Evolutionary conservation across 2,797 vertebrate genomes (phyloP), one percentile per base, ranked within the genome.

Genomic region (Moxostoma hubbsi): DNA sequence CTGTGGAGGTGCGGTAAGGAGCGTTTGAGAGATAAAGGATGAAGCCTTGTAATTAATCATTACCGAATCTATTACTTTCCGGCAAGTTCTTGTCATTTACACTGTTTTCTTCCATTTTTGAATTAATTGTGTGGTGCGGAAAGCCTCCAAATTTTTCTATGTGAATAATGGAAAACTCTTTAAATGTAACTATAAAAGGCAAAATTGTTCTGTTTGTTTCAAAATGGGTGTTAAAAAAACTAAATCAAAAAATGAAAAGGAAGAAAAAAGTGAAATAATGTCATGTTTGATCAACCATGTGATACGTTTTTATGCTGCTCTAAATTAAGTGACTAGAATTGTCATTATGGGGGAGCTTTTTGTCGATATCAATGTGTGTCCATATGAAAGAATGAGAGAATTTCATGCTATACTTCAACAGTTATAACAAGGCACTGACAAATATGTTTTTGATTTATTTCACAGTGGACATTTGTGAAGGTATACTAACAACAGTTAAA

Each of bases 221-320:
- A 68, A 68, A 82, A 85, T 90, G 82, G 81, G 82, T 90, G 75
- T 91, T 88, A 85, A 82, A 75, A 87, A 76, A 84, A 85, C 85
- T 81, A 88, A 87, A 81, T 85, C 36, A 72, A 83, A 43, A 73
- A 74, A 53, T 59, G 46, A 50, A 66, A 72, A 43, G 43, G 7
- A 64, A 0, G 11, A 73, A 77, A 76, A 72, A 55, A 82, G 51
- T 76, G 75, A 74, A 73, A 73, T 15, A 47, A 24, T 51, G 45
- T 79, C 50, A n/a, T 57, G 77, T 75, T 50, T 71, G 13, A 64
- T 75, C 46, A 54, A 79, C 69, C 73, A 67, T 81, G 62, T 73
- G 68, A 13, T 84, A 51, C 58, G 49, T 75, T 45, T 84, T 67
- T 75, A 74, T 80, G 75, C 77, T 82, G 83, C 81, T 81, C 49